Base-by-base conservation (phyloP, 2,888 invertebrate species). In the Acronicta psi region DNA sequence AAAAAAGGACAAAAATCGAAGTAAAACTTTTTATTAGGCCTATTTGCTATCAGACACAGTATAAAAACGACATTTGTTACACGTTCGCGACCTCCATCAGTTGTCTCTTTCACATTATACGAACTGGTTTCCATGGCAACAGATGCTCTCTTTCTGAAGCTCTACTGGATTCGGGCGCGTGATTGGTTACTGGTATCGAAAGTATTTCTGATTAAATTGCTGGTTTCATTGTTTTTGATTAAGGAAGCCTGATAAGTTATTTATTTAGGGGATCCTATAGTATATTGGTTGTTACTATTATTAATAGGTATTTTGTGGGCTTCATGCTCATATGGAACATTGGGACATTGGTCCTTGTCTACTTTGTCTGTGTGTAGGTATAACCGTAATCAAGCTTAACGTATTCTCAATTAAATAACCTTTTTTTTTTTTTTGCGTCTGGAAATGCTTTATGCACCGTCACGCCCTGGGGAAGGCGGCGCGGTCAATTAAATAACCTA, bases 61-160 rank as follows among this genome's bases (percentile, higher is more conserved):
- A 69, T 50, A 54, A 50, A 54, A 46, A 10, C 4, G 10, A 34
- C 50, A 69, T 63, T 44, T 31, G 40, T 63, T 34, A 40, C 44
- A 20, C 8, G 20, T 20, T 23, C 14, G 13, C 46, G 11, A 40
- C 36, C 37, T 34, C 38, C 40, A 44, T 42, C 52, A 69, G 23
- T 37, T 54, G 69, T 61, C 49, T 54, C 54, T 20, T 50, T 42
- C 41, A 25, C 16, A 44, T 44, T 14, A 55, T 45, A 50, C 69
- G n/a, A 45, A 18, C 14, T 17, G 23, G 62, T 54, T 63, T 43
- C 62, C 25, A 58, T 59, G 34, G 40, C 29, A 56, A 70, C 61
- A 34, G 25, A 23, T 9, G 18, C 36, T 11, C 57, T 57, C 42
- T 66, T 49, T 59, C 53, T n/a, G 69, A 72, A 75, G 73, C 73